Percentiles rank a stretch among this genome's conserved stretches.
These are phyloP conservation scores for Encarsia formosa DNA, from an alignment of 2,888 invertebrate species.

Conservation along the genomic window DNA sequence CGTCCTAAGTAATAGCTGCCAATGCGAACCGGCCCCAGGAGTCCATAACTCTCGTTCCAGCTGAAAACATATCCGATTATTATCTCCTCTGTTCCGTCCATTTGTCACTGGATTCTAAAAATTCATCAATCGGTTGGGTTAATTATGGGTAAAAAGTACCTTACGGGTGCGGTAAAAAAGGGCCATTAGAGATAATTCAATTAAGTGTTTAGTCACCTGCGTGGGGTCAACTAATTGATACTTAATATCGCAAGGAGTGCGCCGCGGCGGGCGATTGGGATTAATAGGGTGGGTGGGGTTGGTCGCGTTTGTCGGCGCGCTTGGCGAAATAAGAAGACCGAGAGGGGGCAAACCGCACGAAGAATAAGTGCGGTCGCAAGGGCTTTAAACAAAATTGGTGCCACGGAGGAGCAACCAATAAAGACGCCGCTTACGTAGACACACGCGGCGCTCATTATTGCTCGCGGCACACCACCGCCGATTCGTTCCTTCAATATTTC, in stretches of 20 bases:
- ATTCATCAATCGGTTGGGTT: too few species aligned
- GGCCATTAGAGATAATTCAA: too few species aligned
- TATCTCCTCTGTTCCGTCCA: too few species aligned
- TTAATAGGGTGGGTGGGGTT: slow-evolving; percentile 46
- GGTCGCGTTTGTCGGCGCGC: slow-evolving; percentile 46
- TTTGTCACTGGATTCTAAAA: too few species aligned
- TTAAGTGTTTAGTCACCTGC: slow-evolving; percentile 15
- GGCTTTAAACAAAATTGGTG: too few species aligned
- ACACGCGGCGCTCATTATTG: slow-evolving; percentile 26
- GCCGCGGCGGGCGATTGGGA: slow-evolving; percentile 45
- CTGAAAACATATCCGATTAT: too few species aligned
- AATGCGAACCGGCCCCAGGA: too few species aligned
- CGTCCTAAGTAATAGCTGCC: slow-evolving; percentile 44
- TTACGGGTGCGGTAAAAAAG: too few species aligned
- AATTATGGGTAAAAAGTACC: too few species aligned
- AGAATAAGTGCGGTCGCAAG: slow-evolving; percentile 44
- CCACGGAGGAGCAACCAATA: slow-evolving; percentile 41
- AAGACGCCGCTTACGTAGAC: slow-evolving; percentile 37
- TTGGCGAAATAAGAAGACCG: slow-evolving; percentile 33
- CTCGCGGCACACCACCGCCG: slow-evolving; percentile 27
- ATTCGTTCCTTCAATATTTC: slow-evolving; percentile 30
- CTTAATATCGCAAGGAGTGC: slow-evolving; percentile 46
- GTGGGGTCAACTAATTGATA: slow-evolving; percentile 44
- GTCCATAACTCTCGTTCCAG: too few species aligned
- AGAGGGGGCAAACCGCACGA: too few species aligned